A percentile compares a stretch with the other conserved stretches of the same genome.
These are phyloP conservation scores for Gobionotothen gibberifrons DNA, from an alignment of 2,797 vertebrate genomes.

Conservation along the genomic window DNA sequence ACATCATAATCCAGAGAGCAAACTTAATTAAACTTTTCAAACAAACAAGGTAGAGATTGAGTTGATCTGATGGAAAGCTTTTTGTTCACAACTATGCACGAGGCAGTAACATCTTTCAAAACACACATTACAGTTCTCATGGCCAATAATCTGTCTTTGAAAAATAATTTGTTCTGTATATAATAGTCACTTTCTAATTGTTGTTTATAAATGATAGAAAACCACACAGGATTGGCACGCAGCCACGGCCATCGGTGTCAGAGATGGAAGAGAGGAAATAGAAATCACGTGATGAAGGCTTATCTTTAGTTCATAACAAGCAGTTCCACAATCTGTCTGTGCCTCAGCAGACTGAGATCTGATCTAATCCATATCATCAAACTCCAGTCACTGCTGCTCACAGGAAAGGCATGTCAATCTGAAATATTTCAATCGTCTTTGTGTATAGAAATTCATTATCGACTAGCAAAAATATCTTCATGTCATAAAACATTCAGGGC, in stretches of 20 bases:
- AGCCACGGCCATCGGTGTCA: conserved; percentile 43
- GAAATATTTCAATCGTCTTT: conserved; percentile 39
- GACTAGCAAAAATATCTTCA: conserved; percentile 69
- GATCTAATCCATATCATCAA: conserved; percentile 24
- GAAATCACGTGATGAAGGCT: conserved; percentile 50
- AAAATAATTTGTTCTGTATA: conserved; percentile 85
- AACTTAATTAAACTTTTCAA: conserved; percentile 58
- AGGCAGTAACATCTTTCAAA: conserved; percentile 60
- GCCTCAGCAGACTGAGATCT: conserved; percentile 22
- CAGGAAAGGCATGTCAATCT: conserved; percentile 42
- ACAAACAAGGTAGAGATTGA: conserved; percentile 39
- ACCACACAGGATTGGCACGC: conserved; percentile 67
- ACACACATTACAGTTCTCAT: conserved; percentile 49
- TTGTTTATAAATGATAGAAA: conserved; percentile 59
- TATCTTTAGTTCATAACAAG: conserved; percentile 36
- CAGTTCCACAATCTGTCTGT: conserved; percentile 28
- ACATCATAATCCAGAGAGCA: conserved; percentile 47
- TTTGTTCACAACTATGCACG: conserved; percentile 33
- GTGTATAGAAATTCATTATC: conserved; percentile 56
- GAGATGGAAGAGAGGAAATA: conserved; percentile 19
- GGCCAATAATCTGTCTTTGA: conserved; percentile 34
- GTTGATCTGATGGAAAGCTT: conserved; percentile 40
- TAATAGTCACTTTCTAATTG: conserved; percentile 60
- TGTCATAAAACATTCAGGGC: conserved; percentile 53
- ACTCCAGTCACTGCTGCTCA: conserved; percentile 34